A percentile compares a stretch with the other conserved stretches of the same genome.
Conservation (phyloP, 2,888 invertebrate species). For the Oscheius myriophilus region DNA sequence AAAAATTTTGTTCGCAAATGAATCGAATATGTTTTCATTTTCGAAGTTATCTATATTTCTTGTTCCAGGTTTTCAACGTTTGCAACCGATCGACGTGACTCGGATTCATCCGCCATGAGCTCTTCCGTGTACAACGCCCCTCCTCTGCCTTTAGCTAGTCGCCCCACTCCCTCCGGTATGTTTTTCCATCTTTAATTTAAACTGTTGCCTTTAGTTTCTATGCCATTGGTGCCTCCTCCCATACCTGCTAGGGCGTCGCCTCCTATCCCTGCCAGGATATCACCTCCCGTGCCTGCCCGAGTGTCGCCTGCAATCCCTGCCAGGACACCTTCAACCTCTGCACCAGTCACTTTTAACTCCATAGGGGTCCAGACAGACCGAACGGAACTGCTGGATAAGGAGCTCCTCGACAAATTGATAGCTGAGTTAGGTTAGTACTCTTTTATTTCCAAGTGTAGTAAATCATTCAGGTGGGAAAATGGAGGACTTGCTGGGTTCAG, state of each 20-base stretch:
- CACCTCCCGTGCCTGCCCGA: constrained; percentile 45
- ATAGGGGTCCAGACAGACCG: constrained; percentile 35
- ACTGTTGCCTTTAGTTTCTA: constrained; percentile 5
- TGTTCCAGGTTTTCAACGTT: constrained; percentile 8
- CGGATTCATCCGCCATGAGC: constrained; percentile 21
- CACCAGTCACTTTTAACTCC: not conserved
- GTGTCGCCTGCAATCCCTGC: constrained; percentile 31
- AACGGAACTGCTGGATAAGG: constrained; percentile 19
- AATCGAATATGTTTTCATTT: no score
- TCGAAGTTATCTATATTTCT: not conserved
- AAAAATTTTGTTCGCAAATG: no score
- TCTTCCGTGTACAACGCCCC: constrained; percentile 2
- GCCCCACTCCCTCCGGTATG: constrained; percentile 3
- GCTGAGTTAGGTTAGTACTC: constrained; percentile 8
- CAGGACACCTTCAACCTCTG: constrained; percentile 8
- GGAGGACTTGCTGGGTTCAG: constrained; percentile 42
- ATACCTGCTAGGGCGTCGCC: constrained; percentile 46
- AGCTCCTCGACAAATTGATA: constrained; percentile 29
- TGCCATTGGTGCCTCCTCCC: constrained; percentile 36
- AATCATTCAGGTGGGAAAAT: constrained; percentile 31
- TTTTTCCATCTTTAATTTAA: not conserved
- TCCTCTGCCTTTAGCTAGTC: constrained; percentile 9
- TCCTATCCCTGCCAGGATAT: constrained; percentile 10
- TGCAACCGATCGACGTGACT: constrained; percentile 14
- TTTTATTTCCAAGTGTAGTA: not conserved